A percentile compares a stretch with the other conserved stretches of the same genome.
Evolutionary conservation across 2,888 invertebrate species (phyloP).

Genomic region (Conops quadrifasciatus): DNA sequence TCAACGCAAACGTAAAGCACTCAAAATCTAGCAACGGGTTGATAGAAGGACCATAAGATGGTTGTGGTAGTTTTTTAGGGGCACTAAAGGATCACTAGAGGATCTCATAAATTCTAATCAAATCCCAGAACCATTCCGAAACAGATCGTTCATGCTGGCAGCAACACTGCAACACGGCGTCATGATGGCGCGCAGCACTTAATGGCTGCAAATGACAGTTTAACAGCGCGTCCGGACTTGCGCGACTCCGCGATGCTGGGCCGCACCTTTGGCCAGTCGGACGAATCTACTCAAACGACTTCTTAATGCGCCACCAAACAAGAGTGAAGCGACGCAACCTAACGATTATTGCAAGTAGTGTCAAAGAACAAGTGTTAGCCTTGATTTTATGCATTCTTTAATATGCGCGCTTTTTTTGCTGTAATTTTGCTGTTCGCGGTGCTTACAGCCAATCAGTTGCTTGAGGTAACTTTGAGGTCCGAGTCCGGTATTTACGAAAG

Average conservation of each 20-base stretch:
- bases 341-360: too few relatives aligned
- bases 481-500: too few relatives aligned
- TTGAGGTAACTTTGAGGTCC: too few relatives aligned
- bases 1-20: neutral
- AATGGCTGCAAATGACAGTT: slow-evolving; percentile 15
- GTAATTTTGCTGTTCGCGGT: too few relatives aligned
- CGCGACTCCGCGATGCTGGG: neutral
- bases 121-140: neutral
- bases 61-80: neutral
- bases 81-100: neutral
- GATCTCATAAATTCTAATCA: slow-evolving; percentile 25
- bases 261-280: neutral
- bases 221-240: neutral
- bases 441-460: too few relatives aligned
- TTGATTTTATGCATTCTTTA: too few relatives aligned
- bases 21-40: neutral
- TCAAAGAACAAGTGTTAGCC: too few relatives aligned
- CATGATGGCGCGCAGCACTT: neutral
- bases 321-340: too few relatives aligned
- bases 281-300: too few relatives aligned
- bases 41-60: too few relatives aligned
- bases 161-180: neutral
- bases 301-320: too few relatives aligned
- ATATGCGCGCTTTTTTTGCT: too few relatives aligned
- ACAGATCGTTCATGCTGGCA: neutral